These are phyloP conservation scores for Subacronicta megacephala DNA, from an alignment of 2,888 invertebrate species.

Conservation along the genomic window DNA sequence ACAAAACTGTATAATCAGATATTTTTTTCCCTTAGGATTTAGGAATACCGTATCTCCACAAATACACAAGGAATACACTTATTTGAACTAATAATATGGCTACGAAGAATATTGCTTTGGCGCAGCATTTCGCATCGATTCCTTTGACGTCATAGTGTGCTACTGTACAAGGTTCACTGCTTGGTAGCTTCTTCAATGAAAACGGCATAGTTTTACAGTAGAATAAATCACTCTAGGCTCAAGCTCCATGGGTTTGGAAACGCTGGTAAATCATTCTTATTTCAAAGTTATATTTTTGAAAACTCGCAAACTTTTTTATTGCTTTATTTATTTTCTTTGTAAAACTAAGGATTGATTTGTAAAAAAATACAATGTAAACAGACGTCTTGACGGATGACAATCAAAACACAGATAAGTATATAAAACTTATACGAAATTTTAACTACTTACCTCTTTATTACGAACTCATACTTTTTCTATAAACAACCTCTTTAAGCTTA, in stretches of 20 bases:
- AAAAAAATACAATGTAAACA: slow-evolving; percentile 1
- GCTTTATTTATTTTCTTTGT: background rate
- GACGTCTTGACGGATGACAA: slow-evolving; percentile 1
- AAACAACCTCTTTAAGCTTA: slow-evolving; percentile 20
- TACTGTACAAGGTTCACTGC: slow-evolving; percentile 7
- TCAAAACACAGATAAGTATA: slow-evolving; percentile 13
- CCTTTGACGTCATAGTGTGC: background rate
- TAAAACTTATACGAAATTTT: background rate
- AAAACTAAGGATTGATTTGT: background rate
- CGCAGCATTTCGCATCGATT: slow-evolving; percentile 64
- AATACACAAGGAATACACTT: slow-evolving; percentile 59
- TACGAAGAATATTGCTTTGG: slow-evolving; percentile 60
- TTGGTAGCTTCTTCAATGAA: slow-evolving; percentile 59
- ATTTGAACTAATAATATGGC: slow-evolving; percentile 67
- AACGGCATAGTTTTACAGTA: slow-evolving; percentile 54
- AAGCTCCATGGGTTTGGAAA: slow-evolving; percentile 16
- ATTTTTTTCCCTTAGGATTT: background rate
- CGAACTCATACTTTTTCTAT: background rate
- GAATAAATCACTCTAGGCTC: slow-evolving; percentile 2
- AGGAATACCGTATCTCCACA: slow-evolving; percentile 42
- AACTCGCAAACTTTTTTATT: background rate
- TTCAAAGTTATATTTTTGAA: slow-evolving; percentile 2
- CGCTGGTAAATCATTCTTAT: slow-evolving; percentile 26
- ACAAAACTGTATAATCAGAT: slow-evolving; percentile 2
- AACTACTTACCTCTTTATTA: slow-evolving; percentile 5